Base-by-base conservation (phyloP, 1,140 invertebrate genomes). In the Wiebesia pumilae region DNA sequence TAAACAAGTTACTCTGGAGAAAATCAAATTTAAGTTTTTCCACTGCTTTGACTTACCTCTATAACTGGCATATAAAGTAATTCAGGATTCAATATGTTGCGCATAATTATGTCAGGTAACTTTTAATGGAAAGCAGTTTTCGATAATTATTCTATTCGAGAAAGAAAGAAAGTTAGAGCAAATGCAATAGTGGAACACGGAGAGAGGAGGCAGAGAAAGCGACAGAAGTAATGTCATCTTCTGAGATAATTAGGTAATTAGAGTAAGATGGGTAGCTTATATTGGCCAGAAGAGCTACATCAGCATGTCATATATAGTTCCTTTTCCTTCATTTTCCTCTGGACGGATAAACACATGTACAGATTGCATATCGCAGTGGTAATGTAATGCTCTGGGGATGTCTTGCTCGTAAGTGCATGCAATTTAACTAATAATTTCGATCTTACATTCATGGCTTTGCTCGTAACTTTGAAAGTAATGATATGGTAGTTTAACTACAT, bases 381-480 rank as follows among this genome's bases (percentile, higher is more conserved):
- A 0, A n/a, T 12, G 24, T 30, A 12, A 30, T 51, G 58, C 69
- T 86, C 51, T 43, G 30, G 83, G 83, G 65, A 82, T 65, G 58
- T 86, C 54, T 67, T 86, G 67, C 79, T 85, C 73, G 38, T 79
- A 73, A 83, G 38, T 78, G 43, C 81, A 85, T 83, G 83, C 80
- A 83, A 80, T 83, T 88, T 81, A 88, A 88, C 84, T 88, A 85
- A 43, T 83, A 86, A 88, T 83, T 83, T 35, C 77, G 58, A 88
- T 86, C 87, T 88, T 86, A 83, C 80, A 88, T 81, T 33, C 73
- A 33, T 1, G 27, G 30, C 81, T 21, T 21, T 14, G 10, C n/a
- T 54, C 33, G 24, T 33, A n/a, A 27, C 30, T 65, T 30, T 6
- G 54, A 40, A 43, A 67, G 75, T 83, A 87, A 87, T 87, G 67